Base-by-base conservation (phyloP, 2,888 invertebrate genomes). In the Onthophagus sagittarius region DNA sequence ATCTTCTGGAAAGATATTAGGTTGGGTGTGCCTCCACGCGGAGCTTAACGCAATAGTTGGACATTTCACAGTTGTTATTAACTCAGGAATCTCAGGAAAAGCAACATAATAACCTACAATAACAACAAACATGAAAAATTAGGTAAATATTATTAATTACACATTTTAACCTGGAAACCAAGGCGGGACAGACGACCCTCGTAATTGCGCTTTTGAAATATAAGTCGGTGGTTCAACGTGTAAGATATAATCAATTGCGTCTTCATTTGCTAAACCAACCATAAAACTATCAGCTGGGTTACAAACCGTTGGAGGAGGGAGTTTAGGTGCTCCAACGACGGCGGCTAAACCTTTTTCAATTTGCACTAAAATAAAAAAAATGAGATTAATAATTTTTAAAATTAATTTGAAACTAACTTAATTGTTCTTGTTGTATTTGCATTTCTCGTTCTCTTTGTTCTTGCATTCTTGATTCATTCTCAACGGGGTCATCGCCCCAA, bases 21-120 rank as follows among this genome's bases (percentile, higher is more conserved):
- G 85, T 76, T 84, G 83, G 0, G 81, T 82, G 0, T 84, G 79
- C 72, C 80, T 81, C 84, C 84, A 85, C 31, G 83, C 84, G 4
- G 83, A 77, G 14, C 79, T 77, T 74, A 85, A 79, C 6, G 83
- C 84, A 62, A 80, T 80, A 75, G 83, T 82, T 0, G 84, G 84
- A 15, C 78, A 80, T 74, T 78, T 81, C 0, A 80, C 82, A 11
- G 84, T 70, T 73, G 80, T 80, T 7, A 84, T 78, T 2, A 81
- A 62, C 23, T 83, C 82, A 0, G 82, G 80, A 73, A 83, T 79
- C 15, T 83, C 82, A 1, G 85, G 84, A 62, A 84, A 77, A 2
- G 84, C 84, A 15, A 83, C 76, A 69, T 81, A 78, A 75, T 84
- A 85, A 70, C 84, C 84, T 84, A 75, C 70, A 80, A 79, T 39